Evolutionary conservation across 1,140 invertebrate species (phyloP), one percentile per base, ranked within the genome.

Genomic region (Lamellibrachia luymesi): DNA sequence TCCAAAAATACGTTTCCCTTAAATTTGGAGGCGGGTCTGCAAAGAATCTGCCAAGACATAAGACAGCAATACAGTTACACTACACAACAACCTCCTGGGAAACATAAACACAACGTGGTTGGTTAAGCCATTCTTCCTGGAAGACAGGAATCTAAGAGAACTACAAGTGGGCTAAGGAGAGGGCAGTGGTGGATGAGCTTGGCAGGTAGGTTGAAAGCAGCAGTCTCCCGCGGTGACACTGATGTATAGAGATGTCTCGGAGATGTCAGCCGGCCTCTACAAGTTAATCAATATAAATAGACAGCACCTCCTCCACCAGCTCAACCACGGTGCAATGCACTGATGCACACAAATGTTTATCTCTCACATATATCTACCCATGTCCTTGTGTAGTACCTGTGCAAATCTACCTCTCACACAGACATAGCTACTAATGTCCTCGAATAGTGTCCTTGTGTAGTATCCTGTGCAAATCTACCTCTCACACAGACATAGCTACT

Each of bases 241-340:
- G 51, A 91, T 91, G 91, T 91, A 50, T 91, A 91, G 49, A 50
- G 49, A 91, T 91, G 49, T 91, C 49, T 51, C n/a, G 4, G 49
- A 10, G 13, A 91, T 50, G 51, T 50, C 49, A 91, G 51, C 91
- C 49, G 13, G 51, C 51, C 91, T 50, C 51, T 22, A 91, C 51
- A 91, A 91, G 13, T 50, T 91, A 50, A 91, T 91, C 51, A 50
- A 50, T 91, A 91, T 50, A 50, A 91, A 91, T n/a, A 51, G 8
- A 91, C 91, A 91, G 51, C 51, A 51, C 91, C 49, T 91, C 51
- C 10, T 91, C 64, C 64, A 56, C 52, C 52, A 56, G 13, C 64
- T 38, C 38, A 38, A 38, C 38, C 38, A 38, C 1, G 38, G 38
- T 38, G 38, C 38, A 38, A 0, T 38, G 38, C 38, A 38, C 38